Base-by-base conservation (phyloP, 2,797 vertebrate genomes). In the Lacerta viridis region DNA sequence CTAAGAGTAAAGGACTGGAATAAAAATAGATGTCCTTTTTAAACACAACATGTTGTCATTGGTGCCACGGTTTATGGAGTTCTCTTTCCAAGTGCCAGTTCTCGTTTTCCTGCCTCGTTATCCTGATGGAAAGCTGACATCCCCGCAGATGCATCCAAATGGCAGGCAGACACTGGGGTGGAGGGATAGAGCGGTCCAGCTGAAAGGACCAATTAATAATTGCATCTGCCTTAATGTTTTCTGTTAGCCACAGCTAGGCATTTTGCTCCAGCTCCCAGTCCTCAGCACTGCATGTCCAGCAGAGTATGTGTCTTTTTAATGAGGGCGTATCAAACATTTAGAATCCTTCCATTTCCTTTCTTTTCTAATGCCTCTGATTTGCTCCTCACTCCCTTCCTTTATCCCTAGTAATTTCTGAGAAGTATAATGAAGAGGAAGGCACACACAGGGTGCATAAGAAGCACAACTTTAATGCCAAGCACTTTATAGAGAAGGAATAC, bases 41-140 rank as follows among this genome's bases (percentile, higher is more conserved):
- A 29, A 85, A 41, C 61, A 18, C 27, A 84, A 43, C 29, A 7
- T 29, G 87, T 91, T 95, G 94, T 92, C 94, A 80, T 83, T 83
- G 33, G 71, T 39, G 81, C 92, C 46, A 18, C 80, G 69, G 91
- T 92, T 93, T 89, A 85, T 94, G 80, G 83, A 90, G 33, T 92
- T 93, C 93, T 91, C 86, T 92, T 93, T 89, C 89, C 92, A 87
- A 85, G 80, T 94, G 90, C 91, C 93, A 93, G 85, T 86, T 93
- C 89, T 90, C 79, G 88, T 90, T 92, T 93, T 92, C 50, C 86
- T 93, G 92, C 89, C 94, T 95, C 91, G 90, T 95, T 96, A 96
- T 91, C 1, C 0, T 92, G 93, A 94, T 5, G 41, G 94, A 95
- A 91, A 76, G 90, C 93, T 94, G 93, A 91, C 88, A 91, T 86